A percentile compares a stretch with the other conserved stretches of the same genome.
Evolutionary conservation across 2,888 invertebrate species (phyloP).

Genomic region (Synanthedon tipuliformis): DNA sequence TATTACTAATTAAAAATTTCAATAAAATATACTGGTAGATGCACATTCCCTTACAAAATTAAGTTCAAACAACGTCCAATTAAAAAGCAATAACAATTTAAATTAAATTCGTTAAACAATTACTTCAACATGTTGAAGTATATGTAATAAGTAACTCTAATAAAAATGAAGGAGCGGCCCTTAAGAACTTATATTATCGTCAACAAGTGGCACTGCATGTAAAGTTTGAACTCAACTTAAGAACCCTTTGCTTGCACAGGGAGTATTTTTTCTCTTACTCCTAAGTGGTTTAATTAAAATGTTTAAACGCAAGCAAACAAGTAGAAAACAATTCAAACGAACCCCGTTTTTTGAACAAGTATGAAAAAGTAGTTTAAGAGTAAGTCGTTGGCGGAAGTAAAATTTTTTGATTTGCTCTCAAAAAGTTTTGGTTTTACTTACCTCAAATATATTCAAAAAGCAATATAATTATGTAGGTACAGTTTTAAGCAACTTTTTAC

Average conservation of each 20-base stretch:
- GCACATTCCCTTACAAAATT: too few relatives aligned
- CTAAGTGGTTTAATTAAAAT: conserved; percentile 52
- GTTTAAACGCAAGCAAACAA: conserved; percentile 30
- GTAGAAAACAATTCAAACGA: not conserved
- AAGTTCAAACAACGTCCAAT: not conserved
- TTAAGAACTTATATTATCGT: not conserved
- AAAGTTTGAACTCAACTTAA: conserved; percentile 15
- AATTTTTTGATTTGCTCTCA: not conserved
- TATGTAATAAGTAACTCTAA: not conserved
- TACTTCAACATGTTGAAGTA: not conserved
- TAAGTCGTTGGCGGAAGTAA: not conserved
- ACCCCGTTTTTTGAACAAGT: not conserved
- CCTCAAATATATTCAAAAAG: not conserved
- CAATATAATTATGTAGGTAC: too few relatives aligned
- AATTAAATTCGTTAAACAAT: not conserved
- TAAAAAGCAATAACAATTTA: not conserved
- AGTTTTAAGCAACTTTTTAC: too few relatives aligned
- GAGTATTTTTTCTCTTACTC: conserved; percentile 16
- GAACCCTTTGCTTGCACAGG: conserved; percentile 18
- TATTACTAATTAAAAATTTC: too few relatives aligned
- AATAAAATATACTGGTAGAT: too few relatives aligned
- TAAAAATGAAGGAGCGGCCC: conserved; percentile 2
- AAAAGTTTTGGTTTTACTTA: not conserved
- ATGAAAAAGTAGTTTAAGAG: not conserved
- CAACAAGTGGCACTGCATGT: conserved; percentile 9